Conservation (phyloP, 2,888 invertebrate genomes). For the Orgyia antiqua region DNA sequence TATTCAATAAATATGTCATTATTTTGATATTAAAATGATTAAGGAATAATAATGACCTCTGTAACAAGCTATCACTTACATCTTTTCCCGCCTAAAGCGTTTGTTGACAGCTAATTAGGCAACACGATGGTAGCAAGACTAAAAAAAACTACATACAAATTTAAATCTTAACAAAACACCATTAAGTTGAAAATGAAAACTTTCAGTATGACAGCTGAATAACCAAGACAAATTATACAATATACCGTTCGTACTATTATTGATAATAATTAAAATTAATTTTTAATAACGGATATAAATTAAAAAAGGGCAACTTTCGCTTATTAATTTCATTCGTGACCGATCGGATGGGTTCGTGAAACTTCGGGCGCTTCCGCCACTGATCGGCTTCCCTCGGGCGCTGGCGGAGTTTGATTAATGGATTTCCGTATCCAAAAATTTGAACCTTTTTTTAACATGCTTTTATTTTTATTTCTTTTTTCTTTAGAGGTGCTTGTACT, state of each 20-base stretch:
- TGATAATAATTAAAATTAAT: slow-evolving; percentile 47
- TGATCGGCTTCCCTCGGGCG: slow-evolving; percentile 37
- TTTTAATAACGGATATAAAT: slow-evolving; percentile 43
- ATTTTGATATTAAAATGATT: slow-evolving; percentile 23
- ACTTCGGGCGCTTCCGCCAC: slow-evolving; percentile 24
- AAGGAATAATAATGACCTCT: slow-evolving; percentile 21
- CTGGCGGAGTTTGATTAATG: slow-evolving; percentile 52
- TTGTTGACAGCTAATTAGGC: slow-evolving; percentile 18
- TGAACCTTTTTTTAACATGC: slow-evolving; percentile 34
- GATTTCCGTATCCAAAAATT: slow-evolving; percentile 45
- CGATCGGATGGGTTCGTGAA: slow-evolving; percentile 29
- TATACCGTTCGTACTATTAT: slow-evolving; percentile 38
- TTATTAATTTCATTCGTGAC: slow-evolving; percentile 33
- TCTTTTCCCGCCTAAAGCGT: slow-evolving; percentile 20
- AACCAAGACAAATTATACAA: slow-evolving; percentile 22
- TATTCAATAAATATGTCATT: slow-evolving; percentile 28
- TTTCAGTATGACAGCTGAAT: slow-evolving; percentile 15
- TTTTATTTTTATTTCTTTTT: too few species aligned
- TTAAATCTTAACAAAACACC: slow-evolving; percentile 7
- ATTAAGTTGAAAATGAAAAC: slow-evolving; percentile 7
- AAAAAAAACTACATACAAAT: slow-evolving; percentile 7
- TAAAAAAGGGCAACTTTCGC: slow-evolving; percentile 38
- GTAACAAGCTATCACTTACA: slow-evolving; percentile 21
- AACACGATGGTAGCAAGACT: slow-evolving; percentile 15
- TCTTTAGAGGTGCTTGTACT: slow-evolving; percentile 44